Evolutionary conservation across 2,113 vertebrate species (phyloP).

Genomic region (Protomyctophum bolini): DNA sequence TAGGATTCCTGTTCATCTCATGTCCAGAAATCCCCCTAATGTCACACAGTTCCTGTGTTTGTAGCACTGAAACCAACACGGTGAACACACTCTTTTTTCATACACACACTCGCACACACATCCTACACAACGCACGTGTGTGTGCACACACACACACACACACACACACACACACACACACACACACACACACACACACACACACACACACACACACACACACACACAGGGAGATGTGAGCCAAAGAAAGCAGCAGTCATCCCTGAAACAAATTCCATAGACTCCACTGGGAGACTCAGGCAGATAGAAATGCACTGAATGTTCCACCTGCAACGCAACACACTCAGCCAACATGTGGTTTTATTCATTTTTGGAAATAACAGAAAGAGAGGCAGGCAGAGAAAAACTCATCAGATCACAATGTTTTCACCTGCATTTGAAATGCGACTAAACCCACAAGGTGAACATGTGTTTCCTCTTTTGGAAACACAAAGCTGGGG

Average conservation of each 20-base stretch:
- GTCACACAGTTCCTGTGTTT: no score
- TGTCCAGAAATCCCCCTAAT: no score
- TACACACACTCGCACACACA: background rate
- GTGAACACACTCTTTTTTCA: background rate
- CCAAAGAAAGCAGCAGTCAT: constrained; percentile 56
- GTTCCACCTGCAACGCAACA: background rate
- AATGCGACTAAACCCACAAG: background rate
- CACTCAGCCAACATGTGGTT: no score
- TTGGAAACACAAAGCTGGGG: background rate
- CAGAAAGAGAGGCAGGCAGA: background rate
- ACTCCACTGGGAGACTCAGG: constrained; percentile 4
- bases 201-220: background rate
- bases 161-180: background rate
- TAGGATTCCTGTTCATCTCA: no score
- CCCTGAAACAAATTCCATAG: constrained; percentile 28
- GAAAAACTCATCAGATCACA: background rate
- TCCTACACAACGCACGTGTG: no score
- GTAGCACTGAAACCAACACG: no score
- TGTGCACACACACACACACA: background rate
- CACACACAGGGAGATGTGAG: background rate
- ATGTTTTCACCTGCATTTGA: no score
- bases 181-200: background rate
- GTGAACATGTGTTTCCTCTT: background rate
- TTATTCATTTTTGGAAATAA: background rate
- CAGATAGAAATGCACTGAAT: constrained; percentile 4